phyloP scores from a whole-genome alignment of 1,140 invertebrate genomes.

The Drosophila lacertosa region DNA sequence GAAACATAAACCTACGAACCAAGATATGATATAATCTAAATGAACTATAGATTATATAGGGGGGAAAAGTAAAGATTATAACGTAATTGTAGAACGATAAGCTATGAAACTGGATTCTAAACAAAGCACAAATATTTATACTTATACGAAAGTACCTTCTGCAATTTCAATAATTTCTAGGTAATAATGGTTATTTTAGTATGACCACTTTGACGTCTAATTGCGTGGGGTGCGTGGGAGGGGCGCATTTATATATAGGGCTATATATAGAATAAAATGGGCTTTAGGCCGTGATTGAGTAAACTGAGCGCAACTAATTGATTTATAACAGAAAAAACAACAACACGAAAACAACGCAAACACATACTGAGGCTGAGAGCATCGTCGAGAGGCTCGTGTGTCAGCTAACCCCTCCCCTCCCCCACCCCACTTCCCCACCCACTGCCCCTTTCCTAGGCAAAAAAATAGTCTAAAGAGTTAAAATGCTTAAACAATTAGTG shows the following conservation, averaged over 20 bases:
- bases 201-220: too few relatives aligned
- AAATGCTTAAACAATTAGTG: background rate
- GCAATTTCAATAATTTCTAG: too few relatives aligned
- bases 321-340: conserved; percentile 36
- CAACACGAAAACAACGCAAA: background rate
- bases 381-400: background rate
- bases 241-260: background rate
- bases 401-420: background rate
- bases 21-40: conserved; percentile 16
- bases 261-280: background rate
- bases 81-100: background rate
- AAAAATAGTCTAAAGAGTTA: too few relatives aligned
- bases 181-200: too few relatives aligned
- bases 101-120: background rate
- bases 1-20: background rate
- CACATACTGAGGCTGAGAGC: background rate
- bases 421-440: background rate
- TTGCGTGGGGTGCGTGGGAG: background rate
- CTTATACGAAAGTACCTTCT: too few relatives aligned
- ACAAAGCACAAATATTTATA: background rate
- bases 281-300: background rate
- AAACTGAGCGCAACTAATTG: conserved; percentile 26
- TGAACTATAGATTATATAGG: background rate
- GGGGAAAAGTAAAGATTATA: background rate
- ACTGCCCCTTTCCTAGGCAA: too few relatives aligned